Evolutionary conservation across 2,113 vertebrate species (phyloP), one percentile per base, ranked within the genome.

Genomic region (Triplophysa siluroides): DNA sequence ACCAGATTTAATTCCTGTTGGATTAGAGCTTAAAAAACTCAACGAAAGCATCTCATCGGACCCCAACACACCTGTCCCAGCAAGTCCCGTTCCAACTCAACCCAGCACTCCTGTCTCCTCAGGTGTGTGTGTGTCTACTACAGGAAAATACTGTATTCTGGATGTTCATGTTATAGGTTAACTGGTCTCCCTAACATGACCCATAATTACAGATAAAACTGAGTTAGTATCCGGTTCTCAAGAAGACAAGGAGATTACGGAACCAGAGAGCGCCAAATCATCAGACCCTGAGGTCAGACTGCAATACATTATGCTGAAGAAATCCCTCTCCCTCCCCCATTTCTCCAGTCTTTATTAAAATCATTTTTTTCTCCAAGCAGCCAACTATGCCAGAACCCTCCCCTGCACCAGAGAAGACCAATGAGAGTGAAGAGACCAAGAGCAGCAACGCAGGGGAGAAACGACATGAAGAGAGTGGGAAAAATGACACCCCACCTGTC

Each of bases 1-100:
- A 47, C 96, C 97, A 0, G 98, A 98, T 77, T 78, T 97, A 85
- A 91, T 97, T 81, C 94, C 95, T 0, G 94, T 95, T n/a, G 94
- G 95, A 0, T 85, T 93, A 0, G 96, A 97, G 83, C 85, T 91
- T 88, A 98, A 94, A 91, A 98, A 97, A 63, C 90, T 88, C 24
- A 91, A 89, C 0, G 97, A 98, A 80, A 88, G 91, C 2, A 78
- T 96, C 38, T 97, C 96, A 8, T 98, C 96, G 0, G 96, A 97
- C 41, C 95, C 96, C 73, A 98, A 94, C 90, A 98, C 97, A 0
- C 96, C 97, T 0, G 92, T 97, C 54, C 94, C 95, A 0, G 94
- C 95, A 88, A 98, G 96, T 78, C 98, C 98, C 0, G 92, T 95
- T 0, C 93, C 94, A 0, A 81, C 63, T 0, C 95, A 93, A 23